A percentile compares a stretch with the other conserved stretches of the same genome.
phyloP scores from a whole-genome alignment of 2,888 invertebrate species.

The Endomychus coccineus region DNA sequence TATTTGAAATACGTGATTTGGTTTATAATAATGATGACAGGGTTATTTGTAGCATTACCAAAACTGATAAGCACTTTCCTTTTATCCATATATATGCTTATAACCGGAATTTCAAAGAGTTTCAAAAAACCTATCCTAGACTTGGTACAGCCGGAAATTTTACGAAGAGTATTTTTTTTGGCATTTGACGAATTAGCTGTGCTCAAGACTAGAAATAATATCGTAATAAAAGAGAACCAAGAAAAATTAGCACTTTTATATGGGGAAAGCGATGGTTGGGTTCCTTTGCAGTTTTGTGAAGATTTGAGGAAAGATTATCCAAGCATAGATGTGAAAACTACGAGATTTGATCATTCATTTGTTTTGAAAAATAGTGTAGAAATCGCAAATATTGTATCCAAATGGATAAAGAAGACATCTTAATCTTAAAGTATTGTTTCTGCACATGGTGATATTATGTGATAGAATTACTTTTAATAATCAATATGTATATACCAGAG shows the following conservation, averaged over 20 bases:
- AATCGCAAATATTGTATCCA: conserved; percentile 44
- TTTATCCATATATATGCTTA: conserved; percentile 48
- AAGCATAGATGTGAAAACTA: conserved; percentile 50
- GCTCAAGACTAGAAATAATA: conserved; percentile 60
- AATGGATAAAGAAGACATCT: conserved; percentile 35
- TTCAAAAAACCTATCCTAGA: conserved; percentile 49
- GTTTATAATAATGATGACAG: conserved; percentile 44
- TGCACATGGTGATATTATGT: too few species aligned
- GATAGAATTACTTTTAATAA: too few species aligned
- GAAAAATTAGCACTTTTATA: conserved; percentile 71
- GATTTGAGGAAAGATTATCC: conserved; percentile 57
- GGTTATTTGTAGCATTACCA: conserved; percentile 51
- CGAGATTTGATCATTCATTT: conserved; percentile 69
- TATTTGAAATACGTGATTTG: conserved; percentile 48
- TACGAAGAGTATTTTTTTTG: conserved; percentile 60
- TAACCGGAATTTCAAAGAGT: conserved; percentile 46
- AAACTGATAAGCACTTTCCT: conserved; percentile 45
- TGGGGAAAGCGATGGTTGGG: conserved; percentile 75
- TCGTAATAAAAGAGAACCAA: conserved; percentile 51
- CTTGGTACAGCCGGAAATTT: conserved; percentile 52
- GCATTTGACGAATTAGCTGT: conserved; percentile 75
- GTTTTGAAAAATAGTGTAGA: conserved; percentile 58
- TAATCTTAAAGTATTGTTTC: too few species aligned
- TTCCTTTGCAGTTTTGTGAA: conserved; percentile 63
- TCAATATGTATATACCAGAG: too few species aligned